Evolutionary conservation across 2,888 invertebrate species (phyloP), one percentile per base, ranked within the genome.

Genomic region (Diplazon laetatorius): DNA sequence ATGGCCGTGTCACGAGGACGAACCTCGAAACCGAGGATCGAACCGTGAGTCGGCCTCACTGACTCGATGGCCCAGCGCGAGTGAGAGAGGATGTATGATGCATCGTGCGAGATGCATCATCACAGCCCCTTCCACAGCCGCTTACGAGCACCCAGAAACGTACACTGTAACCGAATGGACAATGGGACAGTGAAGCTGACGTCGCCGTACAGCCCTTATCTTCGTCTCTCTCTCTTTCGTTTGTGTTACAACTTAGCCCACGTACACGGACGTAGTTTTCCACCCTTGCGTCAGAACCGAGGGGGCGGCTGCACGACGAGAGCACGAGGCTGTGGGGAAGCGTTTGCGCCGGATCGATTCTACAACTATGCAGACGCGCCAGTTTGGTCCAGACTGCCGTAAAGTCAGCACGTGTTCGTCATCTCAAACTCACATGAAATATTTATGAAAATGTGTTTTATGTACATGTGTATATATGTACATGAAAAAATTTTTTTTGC

Each of bases 321-420:
- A 37, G 50, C 62, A 55, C 60, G 48, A 55, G 42, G 75, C 39
- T 46, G 62, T 55, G 63, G 76, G 75, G 75, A n/a, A 72, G 71
- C 39, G 55, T 62, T 80, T 85, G 86, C 86, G 86, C 86, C 30
- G 86, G 87, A 89, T 89, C 89, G 89, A 89, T 89, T 88, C 86
- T 82, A 6, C 74, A 77, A 76, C 75, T 78, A n/a, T 78, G 78
- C 85, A 85, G 87, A 84, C 87, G 87, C 84, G 87, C 84, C 89
- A 90, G 90, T 90, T 84, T 85, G 90, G 90, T 86, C 90, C 90
- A 88, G 89, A 72, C 78, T 71, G 22, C 63, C 75, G 71, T 75
- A 68, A 75, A 66, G 71, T 50, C 71, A 71, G 71, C 78, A 79
- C 75, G 75, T 79, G 75, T 75, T 71, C 68, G 57, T 60, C 57